Evolutionary conservation across 2,797 vertebrate species (phyloP).

Genomic region (Pygocentrus nattereri): DNA sequence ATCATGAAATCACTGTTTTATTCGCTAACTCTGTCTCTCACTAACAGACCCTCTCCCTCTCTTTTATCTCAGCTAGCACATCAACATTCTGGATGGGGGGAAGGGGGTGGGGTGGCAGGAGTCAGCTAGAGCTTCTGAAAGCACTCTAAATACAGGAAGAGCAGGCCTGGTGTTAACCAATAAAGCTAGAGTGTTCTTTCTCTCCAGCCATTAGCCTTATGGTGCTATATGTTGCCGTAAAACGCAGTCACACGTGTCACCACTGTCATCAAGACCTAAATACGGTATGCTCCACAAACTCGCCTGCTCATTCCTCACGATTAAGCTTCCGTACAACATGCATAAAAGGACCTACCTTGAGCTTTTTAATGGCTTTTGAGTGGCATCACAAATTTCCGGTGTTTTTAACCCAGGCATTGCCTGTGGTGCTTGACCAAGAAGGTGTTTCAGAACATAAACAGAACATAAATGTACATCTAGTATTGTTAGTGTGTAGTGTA

Average conservation of each 20-base stretch:
- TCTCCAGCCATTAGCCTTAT: neutral
- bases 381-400: neutral
- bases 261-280: neutral
- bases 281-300: neutral
- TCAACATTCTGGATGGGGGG: neutral
- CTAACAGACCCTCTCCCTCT: neutral
- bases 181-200: constrained; percentile 2
- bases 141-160: neutral
- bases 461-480: too few relatives aligned
- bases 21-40: constrained; percentile 6
- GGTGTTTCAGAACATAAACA: neutral
- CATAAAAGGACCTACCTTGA: neutral
- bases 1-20: constrained; percentile 51
- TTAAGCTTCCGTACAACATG: neutral
- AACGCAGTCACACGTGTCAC: neutral
- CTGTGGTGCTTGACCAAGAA: neutral
- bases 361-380: neutral
- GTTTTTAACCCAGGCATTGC: neutral
- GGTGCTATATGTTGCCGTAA: neutral
- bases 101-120: neutral
- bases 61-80: neutral
- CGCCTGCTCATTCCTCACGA: neutral
- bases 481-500: too few relatives aligned
- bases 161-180: neutral
- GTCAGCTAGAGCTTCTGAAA: neutral